Evolutionary conservation across 2,888 invertebrate genomes (phyloP).

Genomic region (Emmelina monodactyla): DNA sequence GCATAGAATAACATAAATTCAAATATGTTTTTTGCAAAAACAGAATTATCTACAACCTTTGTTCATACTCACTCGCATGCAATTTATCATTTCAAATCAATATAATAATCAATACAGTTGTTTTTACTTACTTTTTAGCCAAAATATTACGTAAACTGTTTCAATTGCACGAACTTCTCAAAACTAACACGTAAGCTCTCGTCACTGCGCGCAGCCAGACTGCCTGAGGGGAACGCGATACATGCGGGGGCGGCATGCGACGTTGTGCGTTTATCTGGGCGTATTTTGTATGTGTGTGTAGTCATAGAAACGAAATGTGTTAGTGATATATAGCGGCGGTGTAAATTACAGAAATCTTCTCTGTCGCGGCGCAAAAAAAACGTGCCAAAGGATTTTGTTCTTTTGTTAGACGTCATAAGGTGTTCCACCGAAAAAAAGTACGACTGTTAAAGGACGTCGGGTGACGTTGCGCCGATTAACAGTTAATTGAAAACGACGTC

Average conservation of each 20-base stretch:
- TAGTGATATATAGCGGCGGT: background rate
- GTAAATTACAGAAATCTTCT: background rate
- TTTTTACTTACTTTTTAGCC: conserved; percentile 2
- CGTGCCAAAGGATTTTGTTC: background rate
- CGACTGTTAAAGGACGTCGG: background rate
- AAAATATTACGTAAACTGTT: background rate
- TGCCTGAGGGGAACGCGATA: too few species aligned
- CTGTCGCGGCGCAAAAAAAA: background rate
- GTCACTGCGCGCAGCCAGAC: conserved; percentile 1
- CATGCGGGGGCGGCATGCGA: too few species aligned
- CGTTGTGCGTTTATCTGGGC: background rate
- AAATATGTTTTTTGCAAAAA: conserved; percentile 1
- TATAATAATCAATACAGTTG: background rate
- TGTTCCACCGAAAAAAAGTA: background rate
- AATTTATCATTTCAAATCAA: conserved; percentile 3
- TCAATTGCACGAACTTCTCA: background rate
- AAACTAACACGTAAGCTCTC: background rate
- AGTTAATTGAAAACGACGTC: too few species aligned
- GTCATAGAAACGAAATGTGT: background rate
- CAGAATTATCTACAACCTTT: conserved; percentile 1
- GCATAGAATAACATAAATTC: conserved; percentile 2
- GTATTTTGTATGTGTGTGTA: background rate
- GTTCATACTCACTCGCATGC: conserved; percentile 1
- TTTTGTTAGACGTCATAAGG: background rate
- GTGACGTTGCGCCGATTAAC: background rate